Base-by-base conservation (phyloP, 1,140 invertebrate species). In the Hyphantria cunea region DNA sequence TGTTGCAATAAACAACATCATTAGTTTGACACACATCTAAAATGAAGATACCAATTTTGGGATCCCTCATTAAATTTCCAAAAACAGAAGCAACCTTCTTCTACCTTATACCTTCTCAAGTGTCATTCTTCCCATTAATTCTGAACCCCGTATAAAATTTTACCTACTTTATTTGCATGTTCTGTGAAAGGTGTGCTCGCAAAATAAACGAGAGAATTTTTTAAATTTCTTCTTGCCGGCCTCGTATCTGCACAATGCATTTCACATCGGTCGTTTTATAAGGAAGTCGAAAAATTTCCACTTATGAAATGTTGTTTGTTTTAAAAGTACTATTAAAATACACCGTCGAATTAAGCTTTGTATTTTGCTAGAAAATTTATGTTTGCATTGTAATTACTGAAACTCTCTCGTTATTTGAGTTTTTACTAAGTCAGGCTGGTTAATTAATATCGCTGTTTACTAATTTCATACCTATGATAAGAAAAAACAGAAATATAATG, bases 221-320 rank as follows among this genome's bases (percentile, higher is more conserved):
- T 79, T 50, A 79, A 80, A 77, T 80, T 75, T 78, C 64, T 68
- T 78, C 77, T 78, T 80, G 79, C 77, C 82, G 68, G 47, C 65
- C 50, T 47, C 53, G 44, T 67, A 78, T 72, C 78, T 80, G 81
- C 79, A 83, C 58, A 50, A 80, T 85, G 80, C 77, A 85, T 85
- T 76, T 85, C 82, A 59, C 78, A 82, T 80, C 63, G 80, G 71
- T 11, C 37, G 41, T 42, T 8, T 39, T 44, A 31, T 8, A 14
- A 25, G 39, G 12, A 32, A 2, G 12, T 49, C 15, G 10, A 11
- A 15, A 39, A 41, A 48, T 58, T 51, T 58, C 33, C 12, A 14
- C 45, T 48, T 58, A 49, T 58, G 48, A 49, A 58, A 58, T 58
- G 44, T 45, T 47, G 33, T 58, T 33, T 58, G 32, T 48, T 48